Evolutionary conservation across 2,888 invertebrate species (phyloP).

Genomic region (Xylota sylvarum): DNA sequence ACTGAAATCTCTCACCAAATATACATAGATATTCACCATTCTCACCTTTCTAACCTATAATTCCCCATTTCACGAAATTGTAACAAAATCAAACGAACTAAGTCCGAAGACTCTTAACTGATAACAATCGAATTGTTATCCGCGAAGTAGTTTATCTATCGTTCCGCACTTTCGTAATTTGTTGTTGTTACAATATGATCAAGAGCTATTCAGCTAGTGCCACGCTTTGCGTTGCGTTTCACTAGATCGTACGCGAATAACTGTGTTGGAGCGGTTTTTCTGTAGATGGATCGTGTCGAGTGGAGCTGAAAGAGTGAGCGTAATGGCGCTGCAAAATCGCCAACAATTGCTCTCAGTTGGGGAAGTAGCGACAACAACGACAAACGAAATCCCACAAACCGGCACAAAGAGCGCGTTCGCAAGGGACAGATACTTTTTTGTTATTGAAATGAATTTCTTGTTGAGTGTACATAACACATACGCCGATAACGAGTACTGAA

Average conservation of each 20-base stretch:
- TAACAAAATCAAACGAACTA: background rate
- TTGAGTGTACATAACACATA: slow-evolving; percentile 18
- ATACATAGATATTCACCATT: slow-evolving; percentile 41
- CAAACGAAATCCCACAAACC: slow-evolving; percentile 21
- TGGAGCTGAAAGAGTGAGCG: slow-evolving; percentile 22
- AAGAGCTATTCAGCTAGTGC: slow-evolving; percentile 20
- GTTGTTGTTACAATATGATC: slow-evolving; percentile 8
- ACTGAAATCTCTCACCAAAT: slow-evolving; percentile 30
- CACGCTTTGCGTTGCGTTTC: slow-evolving; percentile 42
- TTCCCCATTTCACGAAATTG: slow-evolving; percentile 9
- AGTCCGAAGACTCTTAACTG: slow-evolving; percentile 1
- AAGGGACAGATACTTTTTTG: slow-evolving; percentile 16
- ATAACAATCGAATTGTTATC: slow-evolving; percentile 34
- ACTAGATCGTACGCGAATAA: slow-evolving; percentile 54
- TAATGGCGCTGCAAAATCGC: slow-evolving; percentile 30
- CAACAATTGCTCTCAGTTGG: slow-evolving; percentile 34
- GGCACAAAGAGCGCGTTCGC: slow-evolving; percentile 17
- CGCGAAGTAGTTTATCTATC: slow-evolving; percentile 28
- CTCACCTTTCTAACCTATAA: slow-evolving; percentile 47
- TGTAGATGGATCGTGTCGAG: slow-evolving; percentile 57
- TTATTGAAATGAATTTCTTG: slow-evolving; percentile 4
- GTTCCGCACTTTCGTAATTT: slow-evolving; percentile 21
- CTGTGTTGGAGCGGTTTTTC: slow-evolving; percentile 43
- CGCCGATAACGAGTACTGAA: slow-evolving; percentile 28
- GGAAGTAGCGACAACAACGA: background rate